A percentile compares a stretch with the other conserved stretches of the same genome.
These are phyloP conservation scores for Sclerodermus sp. DNA, from an alignment of 2,888 invertebrate species.

Conservation along the genomic window DNA sequence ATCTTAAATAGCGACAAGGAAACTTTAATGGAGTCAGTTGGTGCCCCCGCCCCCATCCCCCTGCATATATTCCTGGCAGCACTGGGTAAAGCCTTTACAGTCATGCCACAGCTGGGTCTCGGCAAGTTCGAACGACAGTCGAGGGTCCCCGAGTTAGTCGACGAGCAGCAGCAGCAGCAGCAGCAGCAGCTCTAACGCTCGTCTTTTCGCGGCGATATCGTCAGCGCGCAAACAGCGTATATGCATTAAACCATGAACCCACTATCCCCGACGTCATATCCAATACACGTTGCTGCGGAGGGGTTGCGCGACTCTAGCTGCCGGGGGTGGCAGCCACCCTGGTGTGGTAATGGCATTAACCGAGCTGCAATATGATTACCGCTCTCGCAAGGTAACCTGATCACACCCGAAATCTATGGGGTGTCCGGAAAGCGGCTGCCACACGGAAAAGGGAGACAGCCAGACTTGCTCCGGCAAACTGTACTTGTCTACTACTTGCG, in stretches of 20 bases:
- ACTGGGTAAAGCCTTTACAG: neutral
- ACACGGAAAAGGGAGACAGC: constrained; percentile 17
- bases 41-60: too few relatives aligned
- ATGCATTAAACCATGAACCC: constrained; percentile 54
- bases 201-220: constrained; percentile 35
- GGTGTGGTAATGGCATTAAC: constrained; percentile 57
- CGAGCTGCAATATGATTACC: constrained; percentile 57
- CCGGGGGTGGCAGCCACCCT: constrained; percentile 29
- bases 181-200: constrained; percentile 12
- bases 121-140: neutral
- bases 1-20: too few relatives aligned
- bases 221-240: constrained; percentile 39
- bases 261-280: constrained; percentile 54
- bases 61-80: too few relatives aligned
- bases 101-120: neutral
- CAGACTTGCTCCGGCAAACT: too few relatives aligned
- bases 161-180: too few relatives aligned
- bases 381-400: constrained; percentile 56
- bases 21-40: too few relatives aligned
- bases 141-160: too few relatives aligned
- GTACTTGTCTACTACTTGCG: too few relatives aligned
- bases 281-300: constrained; percentile 45
- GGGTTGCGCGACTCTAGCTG: constrained; percentile 24
- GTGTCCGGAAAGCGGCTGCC: constrained; percentile 21
- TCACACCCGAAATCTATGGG: constrained; percentile 53